Evolutionary conservation across 2,797 vertebrate species (phyloP), one percentile per base, ranked within the genome.

Genomic region (Xiphophorus birchmanni): DNA sequence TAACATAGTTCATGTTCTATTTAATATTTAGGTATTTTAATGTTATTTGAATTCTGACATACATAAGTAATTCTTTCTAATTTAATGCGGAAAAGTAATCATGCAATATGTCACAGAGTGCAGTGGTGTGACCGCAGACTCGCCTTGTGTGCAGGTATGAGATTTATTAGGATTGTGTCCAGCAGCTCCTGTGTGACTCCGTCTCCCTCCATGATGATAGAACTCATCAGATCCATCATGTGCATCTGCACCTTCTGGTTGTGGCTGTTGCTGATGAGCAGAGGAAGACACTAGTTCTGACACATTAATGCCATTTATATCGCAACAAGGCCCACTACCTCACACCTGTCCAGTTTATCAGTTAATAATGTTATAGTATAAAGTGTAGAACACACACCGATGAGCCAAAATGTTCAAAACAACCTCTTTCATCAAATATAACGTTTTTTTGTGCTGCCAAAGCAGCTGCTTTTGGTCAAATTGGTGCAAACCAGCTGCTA

Each of bases 171-270:
- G 94, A 99, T 99, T 77, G 98, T 98, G 91, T 99, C 99, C 94
- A 99, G 91, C 91, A 99, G 95, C 94, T 99, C 99, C 91, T 99
- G 99, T 88, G 99, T 99, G 93, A 99, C 98, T 92, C 99, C 98
- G 84, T 99, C 99, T 82, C 99, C 99, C 94, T 99, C 99, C 97
- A 98, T 98, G 95, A 99, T 99, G 96, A 99, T 99, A 93, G 99
- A 99, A 96, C 98, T 99, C 98, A 99, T 99, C 96, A 99, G 96
- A 92, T 99, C 99, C 95, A 99, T 94, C 99, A 99, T 99, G 93
- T 99, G 99, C 98, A 99, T 97, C 92, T 99, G 99, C 91, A 99
- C 98, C 91, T 99, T 99, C 96, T 99, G 99, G 93, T 99, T 99
- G 96, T 99, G 99, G 94, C 97, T 99, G 96, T 99, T 99, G 94